Base-by-base conservation (phyloP, 2,113 vertebrate genomes). In the Cyrtonyx montezumae region DNA sequence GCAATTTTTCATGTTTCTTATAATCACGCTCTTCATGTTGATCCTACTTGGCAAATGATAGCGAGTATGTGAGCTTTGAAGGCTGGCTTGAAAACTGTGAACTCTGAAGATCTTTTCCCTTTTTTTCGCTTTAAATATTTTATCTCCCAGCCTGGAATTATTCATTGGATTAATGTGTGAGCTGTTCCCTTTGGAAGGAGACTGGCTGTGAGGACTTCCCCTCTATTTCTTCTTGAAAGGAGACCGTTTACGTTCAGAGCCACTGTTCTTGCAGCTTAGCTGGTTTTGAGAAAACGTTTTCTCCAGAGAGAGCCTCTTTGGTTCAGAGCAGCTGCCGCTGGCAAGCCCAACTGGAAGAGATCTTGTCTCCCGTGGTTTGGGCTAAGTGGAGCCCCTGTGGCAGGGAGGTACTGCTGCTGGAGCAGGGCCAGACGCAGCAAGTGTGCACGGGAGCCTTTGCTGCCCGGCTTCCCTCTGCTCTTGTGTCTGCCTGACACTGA, bases 81-180 rank as follows among this genome's bases (percentile, higher is more conserved):
- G 88, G 76, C 82, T 94, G 87, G 49, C 79, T 94, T 86, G 70
- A 75, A 95, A 95, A 93, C 84, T 46, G 76, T 69, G 34, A 96
- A 66, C 82, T 90, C 91, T 75, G 84, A 95, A 67, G 82, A 82
- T 73, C 63, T 88, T 93, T 78, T 67, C 61, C 75, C 46, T 89
- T 88, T 85, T 93, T 85, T 89, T 77, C 0, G 0, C 86, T 83
- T 94, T 97, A 96, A 97, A 97, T 97, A 96, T 97, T 97, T 97
- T 69, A 97, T 97, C 87, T 92, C 61, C 73, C 43, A 71, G 79
- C 51, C 88, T 96, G 94, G 95, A 97, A 97, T 97, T 96, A 97
- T 96, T 97, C 95, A 97, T 96, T 91, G 79, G 79, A 82, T 95
- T 94, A 95, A 94, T 88, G 76, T 94, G 56, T 3, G 78, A 95